phyloP scores from a whole-genome alignment of 2,113 vertebrate species.

The Oreochromis tanganicae region DNA sequence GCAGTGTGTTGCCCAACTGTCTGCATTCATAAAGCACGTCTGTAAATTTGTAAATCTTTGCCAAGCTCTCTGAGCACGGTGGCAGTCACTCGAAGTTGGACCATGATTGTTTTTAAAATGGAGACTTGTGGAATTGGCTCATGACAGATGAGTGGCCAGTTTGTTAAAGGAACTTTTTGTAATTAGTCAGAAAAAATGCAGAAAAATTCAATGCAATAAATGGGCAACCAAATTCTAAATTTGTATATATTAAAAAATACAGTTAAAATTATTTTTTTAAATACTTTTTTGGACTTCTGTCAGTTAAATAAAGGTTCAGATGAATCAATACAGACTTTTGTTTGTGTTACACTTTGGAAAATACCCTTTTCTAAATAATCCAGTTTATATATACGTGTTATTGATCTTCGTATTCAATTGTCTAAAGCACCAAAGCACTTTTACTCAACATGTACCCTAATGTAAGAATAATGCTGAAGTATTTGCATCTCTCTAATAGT shows the following conservation, averaged over 20 bases:
- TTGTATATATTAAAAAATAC: background rate
- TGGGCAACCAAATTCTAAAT: background rate
- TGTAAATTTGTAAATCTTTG: too few species aligned
- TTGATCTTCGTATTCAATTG: background rate
- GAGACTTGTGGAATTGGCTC: background rate
- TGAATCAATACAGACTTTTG: background rate
- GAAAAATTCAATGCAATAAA: background rate
- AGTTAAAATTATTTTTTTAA: background rate
- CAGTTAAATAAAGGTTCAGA: background rate
- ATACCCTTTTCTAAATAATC: background rate
- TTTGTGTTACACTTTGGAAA: background rate
- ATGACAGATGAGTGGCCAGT: accelerated
- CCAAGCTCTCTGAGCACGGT: too few species aligned
- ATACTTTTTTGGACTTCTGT: background rate
- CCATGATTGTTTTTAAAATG: background rate
- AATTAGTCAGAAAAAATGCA: background rate
- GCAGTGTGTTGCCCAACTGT: too few species aligned
- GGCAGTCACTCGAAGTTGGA: background rate
- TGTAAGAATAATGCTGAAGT: background rate
- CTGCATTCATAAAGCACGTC: too few species aligned
- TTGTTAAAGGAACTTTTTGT: background rate
- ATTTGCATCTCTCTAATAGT: background rate
- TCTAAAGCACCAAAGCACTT: background rate
- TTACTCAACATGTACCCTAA: background rate
- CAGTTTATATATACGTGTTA: background rate